These are phyloP conservation scores for Rana temporaria DNA, from an alignment of 2,113 vertebrate species.

Conservation along the genomic window DNA sequence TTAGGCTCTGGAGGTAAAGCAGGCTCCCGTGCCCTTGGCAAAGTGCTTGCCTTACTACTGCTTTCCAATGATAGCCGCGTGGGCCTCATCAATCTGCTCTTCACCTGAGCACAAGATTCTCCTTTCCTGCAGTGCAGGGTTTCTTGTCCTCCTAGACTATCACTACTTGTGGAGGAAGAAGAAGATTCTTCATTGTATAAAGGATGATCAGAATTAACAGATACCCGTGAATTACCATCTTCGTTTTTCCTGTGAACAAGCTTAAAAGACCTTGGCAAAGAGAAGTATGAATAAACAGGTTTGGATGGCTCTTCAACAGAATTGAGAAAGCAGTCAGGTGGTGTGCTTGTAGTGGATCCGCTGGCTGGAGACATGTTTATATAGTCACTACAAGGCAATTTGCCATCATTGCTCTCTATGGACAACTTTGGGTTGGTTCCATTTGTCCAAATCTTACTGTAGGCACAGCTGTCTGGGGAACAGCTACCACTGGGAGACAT, in stretches of 20 bases:
- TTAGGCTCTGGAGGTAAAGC: constrained; percentile 78
- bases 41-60: constrained; percentile 81
- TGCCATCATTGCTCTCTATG: constrained; percentile 75
- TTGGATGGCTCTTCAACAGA: constrained; percentile 70
- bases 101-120: constrained; percentile 29
- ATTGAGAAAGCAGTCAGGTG: constrained; percentile 81
- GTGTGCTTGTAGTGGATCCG: constrained; percentile 82
- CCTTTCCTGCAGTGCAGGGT: constrained; percentile 72
- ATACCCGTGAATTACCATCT: constrained; percentile 71
- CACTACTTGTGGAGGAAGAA: constrained; percentile 80
- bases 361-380: constrained; percentile 90
- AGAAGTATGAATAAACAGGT: constrained; percentile 82
- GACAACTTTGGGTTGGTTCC: constrained; percentile 77
- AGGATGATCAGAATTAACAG: constrained; percentile 75
- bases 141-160: constrained; percentile 82
- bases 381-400: constrained; percentile 80
- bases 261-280: constrained; percentile 86
- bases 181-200: constrained; percentile 79
- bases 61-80: constrained; percentile 81
- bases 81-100: constrained; percentile 73
- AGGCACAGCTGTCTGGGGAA: constrained; percentile 79
- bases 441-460: constrained; percentile 82
- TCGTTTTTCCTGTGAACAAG: constrained; percentile 72
- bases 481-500: constrained; percentile 89
- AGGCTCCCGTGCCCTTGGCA: constrained; percentile 79